Conservation (phyloP, 2,113 vertebrate species). For the Dasyprocta punctata region DNA sequence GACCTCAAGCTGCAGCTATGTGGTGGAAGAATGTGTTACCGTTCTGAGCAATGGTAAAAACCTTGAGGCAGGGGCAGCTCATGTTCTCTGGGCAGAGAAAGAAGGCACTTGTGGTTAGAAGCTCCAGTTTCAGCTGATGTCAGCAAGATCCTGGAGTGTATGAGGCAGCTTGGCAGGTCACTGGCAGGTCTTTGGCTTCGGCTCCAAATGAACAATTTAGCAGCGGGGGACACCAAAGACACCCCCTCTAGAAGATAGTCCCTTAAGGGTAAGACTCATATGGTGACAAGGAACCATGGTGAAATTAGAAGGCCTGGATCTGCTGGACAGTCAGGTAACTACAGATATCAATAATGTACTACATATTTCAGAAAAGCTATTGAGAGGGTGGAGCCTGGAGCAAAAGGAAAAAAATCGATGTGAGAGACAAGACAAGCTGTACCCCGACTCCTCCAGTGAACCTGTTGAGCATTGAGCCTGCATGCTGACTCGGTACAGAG, state of each 20-base stretch:
- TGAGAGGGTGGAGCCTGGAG: fast-evolving
- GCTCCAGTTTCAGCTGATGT: neutral
- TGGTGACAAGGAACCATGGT: neutral
- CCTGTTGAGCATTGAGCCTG: neutral
- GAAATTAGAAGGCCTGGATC: too few relatives aligned
- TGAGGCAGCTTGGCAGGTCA: neutral
- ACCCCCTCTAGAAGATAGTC: neutral
- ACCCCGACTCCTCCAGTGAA: fast-evolving
- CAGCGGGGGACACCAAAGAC: neutral
- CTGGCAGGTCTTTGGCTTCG: neutral
- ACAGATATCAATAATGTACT: neutral
- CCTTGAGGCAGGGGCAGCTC: too few relatives aligned
- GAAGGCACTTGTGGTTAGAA: neutral
- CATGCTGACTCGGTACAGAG: neutral
- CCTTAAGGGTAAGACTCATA: neutral
- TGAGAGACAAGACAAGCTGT: neutral
- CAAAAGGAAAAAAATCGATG: neutral
- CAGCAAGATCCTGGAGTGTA: neutral
- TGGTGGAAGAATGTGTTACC: neutral
- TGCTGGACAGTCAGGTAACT: neutral
- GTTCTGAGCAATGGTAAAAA: too few relatives aligned
- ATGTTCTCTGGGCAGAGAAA: neutral
- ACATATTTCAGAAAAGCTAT: neutral
- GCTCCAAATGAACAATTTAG: neutral
- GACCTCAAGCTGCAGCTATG: neutral